Evolutionary conservation across 2,113 vertebrate species (phyloP).

Genomic region (Lepisosteus oculatus): DNA sequence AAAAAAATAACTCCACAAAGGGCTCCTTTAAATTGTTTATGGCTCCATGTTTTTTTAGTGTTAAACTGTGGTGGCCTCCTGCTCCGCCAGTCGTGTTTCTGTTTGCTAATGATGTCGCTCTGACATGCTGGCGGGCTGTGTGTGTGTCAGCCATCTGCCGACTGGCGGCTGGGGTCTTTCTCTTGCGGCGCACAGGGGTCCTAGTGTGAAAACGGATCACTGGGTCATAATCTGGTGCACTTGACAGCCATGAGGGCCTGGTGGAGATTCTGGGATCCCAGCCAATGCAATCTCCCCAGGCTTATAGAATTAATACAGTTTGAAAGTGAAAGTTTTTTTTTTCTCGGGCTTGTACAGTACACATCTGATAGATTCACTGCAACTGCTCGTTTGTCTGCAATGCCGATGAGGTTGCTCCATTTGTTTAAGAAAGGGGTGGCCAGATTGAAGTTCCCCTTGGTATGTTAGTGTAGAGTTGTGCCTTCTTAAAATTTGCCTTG

Average conservation of each 20-base stretch:
- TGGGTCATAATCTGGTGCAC: slow-evolving; percentile 44
- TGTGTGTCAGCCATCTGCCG: slow-evolving; percentile 44
- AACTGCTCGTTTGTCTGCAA: too few species aligned
- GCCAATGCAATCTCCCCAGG: slow-evolving; percentile 19
- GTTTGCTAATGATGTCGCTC: slow-evolving; percentile 22
- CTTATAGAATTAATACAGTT: background rate
- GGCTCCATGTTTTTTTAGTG: background rate
- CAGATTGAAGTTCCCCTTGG: too few species aligned
- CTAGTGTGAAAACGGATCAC: slow-evolving; percentile 34
- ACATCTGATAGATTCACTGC: background rate
- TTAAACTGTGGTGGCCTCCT: slow-evolving; percentile 11
- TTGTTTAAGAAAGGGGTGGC: too few species aligned
- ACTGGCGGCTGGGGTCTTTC: background rate
- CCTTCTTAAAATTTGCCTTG: too few species aligned
- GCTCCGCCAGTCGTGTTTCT: slow-evolving; percentile 18
- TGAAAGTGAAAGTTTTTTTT: slow-evolving; percentile 17
- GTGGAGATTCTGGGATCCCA: slow-evolving; percentile 23
- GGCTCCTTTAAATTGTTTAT: background rate
- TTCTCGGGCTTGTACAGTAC: slow-evolving; percentile 3
- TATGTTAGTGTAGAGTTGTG: too few species aligned
- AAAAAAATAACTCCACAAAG: background rate
- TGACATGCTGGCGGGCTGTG: slow-evolving; percentile 30
- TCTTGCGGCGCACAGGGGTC: slow-evolving; percentile 37
- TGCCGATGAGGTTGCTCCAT: too few species aligned
- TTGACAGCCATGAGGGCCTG: slow-evolving; percentile 36